A percentile compares a stretch with the other conserved stretches of the same genome.
Evolutionary conservation across 1,140 invertebrate genomes (phyloP).

Genomic region (Caenorhabditis latens): DNA sequence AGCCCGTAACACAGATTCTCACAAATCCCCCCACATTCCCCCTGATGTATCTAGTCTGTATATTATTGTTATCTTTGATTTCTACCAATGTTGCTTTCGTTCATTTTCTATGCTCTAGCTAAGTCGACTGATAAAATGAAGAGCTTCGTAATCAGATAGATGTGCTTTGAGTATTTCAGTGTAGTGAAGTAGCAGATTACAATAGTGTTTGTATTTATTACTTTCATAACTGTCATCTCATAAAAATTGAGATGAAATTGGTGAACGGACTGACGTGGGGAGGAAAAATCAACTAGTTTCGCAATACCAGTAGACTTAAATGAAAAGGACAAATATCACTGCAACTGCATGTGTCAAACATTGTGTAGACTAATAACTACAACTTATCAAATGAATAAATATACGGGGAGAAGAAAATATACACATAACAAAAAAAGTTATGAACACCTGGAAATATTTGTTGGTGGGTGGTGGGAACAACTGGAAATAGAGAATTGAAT

Average conservation of each 20-base stretch:
- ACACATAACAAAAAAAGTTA: background rate
- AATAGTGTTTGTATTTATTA: background rate
- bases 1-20: background rate
- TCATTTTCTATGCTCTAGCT: slow-evolving; percentile 26
- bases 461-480: background rate
- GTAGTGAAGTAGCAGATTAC: background rate
- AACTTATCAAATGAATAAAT: slow-evolving; percentile 10
- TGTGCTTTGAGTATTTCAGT: background rate
- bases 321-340: slow-evolving; percentile 10
- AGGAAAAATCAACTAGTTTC: slow-evolving; percentile 37
- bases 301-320: slow-evolving; percentile 48
- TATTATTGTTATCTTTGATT: slow-evolving; percentile 54
- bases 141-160: background rate
- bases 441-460: background rate
- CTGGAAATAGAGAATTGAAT: background rate
- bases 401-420: slow-evolving; percentile 1
- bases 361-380: background rate
- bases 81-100: slow-evolving; percentile 28
- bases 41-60: slow-evolving; percentile 48
- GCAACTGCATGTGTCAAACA: background rate
- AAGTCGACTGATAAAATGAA: slow-evolving; percentile 41
- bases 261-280: background rate
- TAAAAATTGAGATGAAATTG: background rate
- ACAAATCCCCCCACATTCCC: slow-evolving; percentile 1
- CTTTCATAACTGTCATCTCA: background rate